phyloP scores from a whole-genome alignment of 2,888 invertebrate genomes.

The Sesia bembeciformis region DNA sequence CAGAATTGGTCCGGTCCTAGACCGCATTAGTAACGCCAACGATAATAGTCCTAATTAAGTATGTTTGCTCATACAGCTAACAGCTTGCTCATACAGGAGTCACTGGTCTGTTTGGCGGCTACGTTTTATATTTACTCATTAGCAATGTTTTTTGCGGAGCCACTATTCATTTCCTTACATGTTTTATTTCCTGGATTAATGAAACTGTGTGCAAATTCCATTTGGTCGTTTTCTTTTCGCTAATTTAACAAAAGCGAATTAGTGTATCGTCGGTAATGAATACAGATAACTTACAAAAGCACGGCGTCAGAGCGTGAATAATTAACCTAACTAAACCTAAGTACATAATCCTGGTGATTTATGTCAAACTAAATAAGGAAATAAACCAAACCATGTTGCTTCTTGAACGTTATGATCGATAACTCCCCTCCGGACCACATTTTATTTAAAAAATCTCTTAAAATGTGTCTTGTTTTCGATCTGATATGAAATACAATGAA shows the following conservation, averaged over 20 bases:
- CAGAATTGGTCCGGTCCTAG: neutral
- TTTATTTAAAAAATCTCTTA: too few species aligned
- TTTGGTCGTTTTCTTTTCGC: conserved; percentile 11
- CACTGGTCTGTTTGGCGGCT: conserved; percentile 10
- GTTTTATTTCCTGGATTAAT: conserved; percentile 19
- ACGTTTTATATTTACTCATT: conserved; percentile 27
- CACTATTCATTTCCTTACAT: conserved; percentile 20
- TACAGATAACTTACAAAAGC: neutral
- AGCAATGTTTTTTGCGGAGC: conserved; percentile 19
- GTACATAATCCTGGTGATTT: too few species aligned
- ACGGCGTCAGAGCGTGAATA: too few species aligned
- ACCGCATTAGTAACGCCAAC: conserved; percentile 2
- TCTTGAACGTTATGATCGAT: too few species aligned
- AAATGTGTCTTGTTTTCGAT: too few species aligned
- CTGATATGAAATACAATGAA: too few species aligned
- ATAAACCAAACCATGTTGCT: too few species aligned
- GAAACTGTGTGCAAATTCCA: conserved; percentile 16
- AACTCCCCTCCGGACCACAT: too few species aligned
- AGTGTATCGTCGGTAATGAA: neutral
- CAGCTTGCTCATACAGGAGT: conserved; percentile 28
- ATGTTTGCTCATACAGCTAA: conserved; percentile 32
- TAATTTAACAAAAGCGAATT: neutral
- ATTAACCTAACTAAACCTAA: too few species aligned
- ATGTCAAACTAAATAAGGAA: too few species aligned
- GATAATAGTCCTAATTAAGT: conserved; percentile 42